Conservation (phyloP, 2,113 vertebrate species). For the Bubo bubo region DNA sequence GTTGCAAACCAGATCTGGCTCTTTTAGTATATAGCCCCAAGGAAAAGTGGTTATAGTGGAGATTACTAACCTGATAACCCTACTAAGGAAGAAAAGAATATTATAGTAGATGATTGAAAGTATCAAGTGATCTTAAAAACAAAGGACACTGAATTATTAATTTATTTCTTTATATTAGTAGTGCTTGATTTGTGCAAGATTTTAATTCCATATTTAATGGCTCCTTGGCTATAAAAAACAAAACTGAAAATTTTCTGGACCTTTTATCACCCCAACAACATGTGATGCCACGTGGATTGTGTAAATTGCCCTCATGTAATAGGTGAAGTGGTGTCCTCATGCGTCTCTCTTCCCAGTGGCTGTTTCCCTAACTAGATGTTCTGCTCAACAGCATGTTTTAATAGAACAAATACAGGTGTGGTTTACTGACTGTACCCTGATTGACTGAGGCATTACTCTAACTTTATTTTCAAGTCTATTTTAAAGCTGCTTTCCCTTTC, state of each 20-base stretch:
- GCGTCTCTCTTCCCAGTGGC: background rate
- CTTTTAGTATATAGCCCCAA: background rate
- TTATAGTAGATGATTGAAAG: background rate
- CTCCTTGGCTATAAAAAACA: background rate
- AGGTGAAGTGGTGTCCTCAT: background rate
- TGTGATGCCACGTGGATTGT: background rate
- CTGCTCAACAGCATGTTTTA: background rate
- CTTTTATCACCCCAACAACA: background rate
- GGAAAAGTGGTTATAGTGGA: background rate
- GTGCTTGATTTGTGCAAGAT: background rate
- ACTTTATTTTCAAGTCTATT: background rate
- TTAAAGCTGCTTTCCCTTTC: background rate
- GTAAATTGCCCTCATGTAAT: background rate
- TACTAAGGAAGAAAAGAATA: background rate
- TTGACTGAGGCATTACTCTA: background rate
- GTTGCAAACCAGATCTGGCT: background rate
- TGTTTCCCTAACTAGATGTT: background rate
- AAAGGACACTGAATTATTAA: background rate
- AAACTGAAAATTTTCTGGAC: background rate
- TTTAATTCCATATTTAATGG: background rate
- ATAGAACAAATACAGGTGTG: background rate
- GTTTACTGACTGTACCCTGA: background rate
- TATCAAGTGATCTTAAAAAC: background rate
- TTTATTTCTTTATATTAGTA: background rate
- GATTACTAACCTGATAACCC: background rate